Conservation (phyloP, 2,888 invertebrate genomes). For the Nysson spinosus region DNA sequence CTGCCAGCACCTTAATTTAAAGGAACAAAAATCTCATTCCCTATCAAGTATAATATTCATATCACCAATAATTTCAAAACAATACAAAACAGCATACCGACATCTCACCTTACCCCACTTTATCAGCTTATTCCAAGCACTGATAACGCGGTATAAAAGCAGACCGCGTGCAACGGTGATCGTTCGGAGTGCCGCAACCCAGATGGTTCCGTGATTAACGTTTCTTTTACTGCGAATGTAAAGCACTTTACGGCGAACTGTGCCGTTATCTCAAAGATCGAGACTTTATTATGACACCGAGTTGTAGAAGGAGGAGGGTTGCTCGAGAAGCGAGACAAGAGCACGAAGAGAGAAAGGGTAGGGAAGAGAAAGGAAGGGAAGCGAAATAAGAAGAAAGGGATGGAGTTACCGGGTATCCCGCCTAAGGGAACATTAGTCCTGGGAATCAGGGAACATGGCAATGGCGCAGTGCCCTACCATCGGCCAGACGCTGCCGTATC, state of each 20-base stretch:
- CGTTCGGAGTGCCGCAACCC: constrained; percentile 33
- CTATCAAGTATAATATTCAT: too few relatives aligned
- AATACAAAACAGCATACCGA: too few relatives aligned
- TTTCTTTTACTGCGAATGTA: constrained; percentile 69
- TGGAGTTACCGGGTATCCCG: constrained; percentile 58
- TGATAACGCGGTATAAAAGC: constrained; percentile 48
- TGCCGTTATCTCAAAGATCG: constrained; percentile 66
- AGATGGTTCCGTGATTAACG: constrained; percentile 68
- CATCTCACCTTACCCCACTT: too few relatives aligned
- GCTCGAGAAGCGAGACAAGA: constrained; percentile 4
- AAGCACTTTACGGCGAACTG: constrained; percentile 64
- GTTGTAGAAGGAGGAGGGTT: constrained; percentile 2
- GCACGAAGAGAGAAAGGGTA: neutral
- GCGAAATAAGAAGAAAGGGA: constrained; percentile 33
- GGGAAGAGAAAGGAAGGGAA: constrained; percentile 10
- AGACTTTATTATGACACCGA: constrained; percentile 67
- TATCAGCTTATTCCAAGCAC: constrained; percentile 36
- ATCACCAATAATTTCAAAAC: too few relatives aligned
- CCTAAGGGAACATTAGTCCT: constrained; percentile 71
- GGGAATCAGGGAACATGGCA: constrained; percentile 59
- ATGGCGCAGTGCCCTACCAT: constrained; percentile 31
- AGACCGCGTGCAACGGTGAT: constrained; percentile 13
- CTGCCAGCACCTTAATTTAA: too few relatives aligned
- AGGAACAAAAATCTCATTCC: too few relatives aligned
- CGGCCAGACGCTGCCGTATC: constrained; percentile 32